Percentiles rank a stretch among this genome's conserved stretches.
These are phyloP conservation scores for Syrista parreyssii DNA, from an alignment of 2,888 invertebrate genomes.

Conservation along the genomic window DNA sequence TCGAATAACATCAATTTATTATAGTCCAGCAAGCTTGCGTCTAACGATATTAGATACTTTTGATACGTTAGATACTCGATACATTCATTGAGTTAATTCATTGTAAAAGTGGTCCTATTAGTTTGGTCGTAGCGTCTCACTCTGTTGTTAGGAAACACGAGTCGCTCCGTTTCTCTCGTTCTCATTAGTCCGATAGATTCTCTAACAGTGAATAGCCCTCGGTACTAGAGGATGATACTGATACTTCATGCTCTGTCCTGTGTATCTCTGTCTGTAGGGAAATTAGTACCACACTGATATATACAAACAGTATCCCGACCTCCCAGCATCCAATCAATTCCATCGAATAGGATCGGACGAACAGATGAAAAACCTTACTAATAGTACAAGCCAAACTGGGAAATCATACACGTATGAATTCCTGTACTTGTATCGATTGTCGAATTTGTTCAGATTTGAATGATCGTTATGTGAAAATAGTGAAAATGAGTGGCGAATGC, in stretches of 20 bases:
- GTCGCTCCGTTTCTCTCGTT: not conserved
- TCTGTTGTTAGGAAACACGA: not conserved
- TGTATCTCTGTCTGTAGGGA: not conserved
- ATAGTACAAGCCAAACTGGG: not conserved
- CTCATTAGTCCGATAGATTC: not conserved
- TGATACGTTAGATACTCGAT: not conserved
- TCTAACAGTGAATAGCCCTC: not conserved
- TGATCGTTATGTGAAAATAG: not conserved
- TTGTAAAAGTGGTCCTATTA: not conserved
- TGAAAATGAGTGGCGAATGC: not conserved
- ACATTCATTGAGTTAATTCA: not conserved
- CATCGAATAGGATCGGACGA: not conserved
- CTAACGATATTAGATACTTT: not conserved
- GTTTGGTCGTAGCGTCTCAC: not conserved
- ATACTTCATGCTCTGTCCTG: not conserved
- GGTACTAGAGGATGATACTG: not conserved
- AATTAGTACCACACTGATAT: not conserved
- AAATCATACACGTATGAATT: not conserved
- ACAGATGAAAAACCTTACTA: not conserved
- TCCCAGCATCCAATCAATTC: not conserved
- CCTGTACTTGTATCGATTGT: not conserved
- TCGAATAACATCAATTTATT: not conserved
- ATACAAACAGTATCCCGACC: not conserved
- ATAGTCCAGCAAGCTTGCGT: not conserved
- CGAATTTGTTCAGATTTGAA: not conserved